Base-by-base conservation (phyloP, 1,140 invertebrate genomes). In the Sinonovacula constricta region DNA sequence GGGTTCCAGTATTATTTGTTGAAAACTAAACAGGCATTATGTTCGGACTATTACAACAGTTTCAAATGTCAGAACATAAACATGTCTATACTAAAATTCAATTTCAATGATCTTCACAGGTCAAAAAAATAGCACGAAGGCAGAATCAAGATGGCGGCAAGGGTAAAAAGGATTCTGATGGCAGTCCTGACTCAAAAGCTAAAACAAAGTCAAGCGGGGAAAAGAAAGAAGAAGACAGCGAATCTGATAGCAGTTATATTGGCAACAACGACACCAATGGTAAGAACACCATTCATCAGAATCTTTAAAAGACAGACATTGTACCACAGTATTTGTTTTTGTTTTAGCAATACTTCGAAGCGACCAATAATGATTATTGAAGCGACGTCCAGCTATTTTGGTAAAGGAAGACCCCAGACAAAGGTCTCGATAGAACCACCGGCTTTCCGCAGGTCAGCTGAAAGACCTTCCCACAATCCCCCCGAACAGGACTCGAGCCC, bases 101-200 rank as follows among this genome's bases (percentile, higher is more conserved):
- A 28, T 24, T 26, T 51, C 10, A 1, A 51, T 2, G 15, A 2
- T 14, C 24, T 57, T 51, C 65, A n/a, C 71, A 88, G 87, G 88
- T 88, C 33, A 89, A 88, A 80, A 89, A 89, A 80, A 84, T 89
- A 51, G 87, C 87, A 7, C 79, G 88, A 30, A 80, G 87, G 53
- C 88, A 89, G 68, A 89, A 85, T 71, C 81, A 87, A 56, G 88
- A 88, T 51, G 80, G 65, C 10, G 69, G 79, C 22, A 77, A 70
- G 30, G 74, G 72, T 5, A 79, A 76, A n/a, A 83, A 83, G 39
- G 76, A 81, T 22, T 59, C 56, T 7, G 68, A 59, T 57, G 54
- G 63, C 33, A 79, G 72, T 45, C 28, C 56, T 45, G 72, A 56
- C 18, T 67, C 77, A 1, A 76, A 79, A 33, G 69, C 71, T 24